These are phyloP conservation scores for Samia ricini DNA, from an alignment of 1,140 invertebrate species.

Conservation along the genomic window DNA sequence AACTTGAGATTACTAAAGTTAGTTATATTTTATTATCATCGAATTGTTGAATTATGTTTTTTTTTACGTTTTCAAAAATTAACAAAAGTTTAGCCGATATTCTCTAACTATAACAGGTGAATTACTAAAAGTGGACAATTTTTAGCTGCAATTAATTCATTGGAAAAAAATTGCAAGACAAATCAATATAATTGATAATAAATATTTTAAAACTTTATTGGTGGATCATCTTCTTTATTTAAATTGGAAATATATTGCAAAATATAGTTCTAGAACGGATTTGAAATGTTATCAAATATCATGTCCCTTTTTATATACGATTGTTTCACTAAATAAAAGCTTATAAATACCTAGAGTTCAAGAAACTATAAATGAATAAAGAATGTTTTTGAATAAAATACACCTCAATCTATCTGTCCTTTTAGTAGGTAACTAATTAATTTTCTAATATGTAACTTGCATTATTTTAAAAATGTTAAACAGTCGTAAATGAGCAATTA, in stretches of 20 bases:
- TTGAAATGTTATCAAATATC: constrained; percentile 17
- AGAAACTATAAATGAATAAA: not conserved
- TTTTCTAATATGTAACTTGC: not conserved
- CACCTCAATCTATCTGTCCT: not conserved
- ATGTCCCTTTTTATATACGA: not conserved
- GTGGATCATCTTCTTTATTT: too few relatives aligned
- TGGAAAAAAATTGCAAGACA: too few relatives aligned
- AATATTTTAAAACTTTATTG: too few relatives aligned
- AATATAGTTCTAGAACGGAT: constrained; percentile 14
- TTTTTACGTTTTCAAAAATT: too few relatives aligned
- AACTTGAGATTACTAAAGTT: not conserved
- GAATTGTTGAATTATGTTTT: too few relatives aligned
- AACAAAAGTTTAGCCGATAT: too few relatives aligned
- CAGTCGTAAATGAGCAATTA: not conserved
- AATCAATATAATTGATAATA: too few relatives aligned
- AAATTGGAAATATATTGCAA: constrained; percentile 1
- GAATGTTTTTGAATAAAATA: not conserved
- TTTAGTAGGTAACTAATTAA: not conserved
- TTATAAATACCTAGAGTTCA: not conserved
- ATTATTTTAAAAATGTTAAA: not conserved
- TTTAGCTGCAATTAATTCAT: not conserved
- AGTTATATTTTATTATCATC: too few relatives aligned
- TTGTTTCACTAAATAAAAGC: not conserved
- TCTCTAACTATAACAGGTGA: too few relatives aligned
- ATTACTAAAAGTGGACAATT: too few relatives aligned